These are phyloP conservation scores for Grantiella picta DNA, from an alignment of 2,113 vertebrate genomes.

Conservation along the genomic window DNA sequence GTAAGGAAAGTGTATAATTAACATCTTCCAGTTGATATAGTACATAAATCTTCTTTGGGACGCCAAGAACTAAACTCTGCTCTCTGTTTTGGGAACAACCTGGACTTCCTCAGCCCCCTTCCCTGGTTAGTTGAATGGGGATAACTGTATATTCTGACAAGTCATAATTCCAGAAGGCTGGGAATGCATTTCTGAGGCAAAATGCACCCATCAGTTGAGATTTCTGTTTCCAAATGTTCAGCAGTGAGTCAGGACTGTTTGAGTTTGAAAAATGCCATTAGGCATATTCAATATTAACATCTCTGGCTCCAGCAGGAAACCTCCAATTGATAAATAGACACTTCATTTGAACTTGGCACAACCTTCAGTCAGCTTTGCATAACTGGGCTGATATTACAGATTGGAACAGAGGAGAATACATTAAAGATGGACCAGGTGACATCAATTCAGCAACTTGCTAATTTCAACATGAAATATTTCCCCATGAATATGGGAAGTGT, in stretches of 20 bases:
- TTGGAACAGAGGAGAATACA: neutral
- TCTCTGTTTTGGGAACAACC: neutral
- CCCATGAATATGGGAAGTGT: neutral
- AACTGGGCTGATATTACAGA: neutral
- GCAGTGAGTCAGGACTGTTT: neutral
- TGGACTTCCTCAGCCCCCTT: neutral
- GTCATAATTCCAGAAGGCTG: neutral
- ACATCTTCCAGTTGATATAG: neutral
- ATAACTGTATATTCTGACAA: neutral
- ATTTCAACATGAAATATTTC: slow-evolving; percentile 18
- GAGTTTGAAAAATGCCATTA: slow-evolving; percentile 40
- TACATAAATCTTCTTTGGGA: neutral
- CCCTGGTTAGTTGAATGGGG: neutral
- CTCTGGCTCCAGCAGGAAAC: slow-evolving; percentile 30
- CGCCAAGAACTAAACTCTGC: neutral
- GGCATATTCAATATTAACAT: slow-evolving; percentile 52
- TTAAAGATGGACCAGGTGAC: neutral
- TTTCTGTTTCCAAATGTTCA: slow-evolving; percentile 23
- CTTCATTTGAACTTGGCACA: slow-evolving; percentile 64
- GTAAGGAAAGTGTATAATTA: neutral
- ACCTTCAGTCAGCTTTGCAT: slow-evolving; percentile 49
- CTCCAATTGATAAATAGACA: slow-evolving; percentile 37
- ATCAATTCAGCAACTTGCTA: neutral
- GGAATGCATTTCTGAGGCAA: neutral
- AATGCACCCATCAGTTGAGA: neutral